Percentiles rank a stretch among this genome's conserved stretches.
Evolutionary conservation across 2,888 invertebrate genomes (phyloP).

Genomic region (Lithophane semibrunnea): DNA sequence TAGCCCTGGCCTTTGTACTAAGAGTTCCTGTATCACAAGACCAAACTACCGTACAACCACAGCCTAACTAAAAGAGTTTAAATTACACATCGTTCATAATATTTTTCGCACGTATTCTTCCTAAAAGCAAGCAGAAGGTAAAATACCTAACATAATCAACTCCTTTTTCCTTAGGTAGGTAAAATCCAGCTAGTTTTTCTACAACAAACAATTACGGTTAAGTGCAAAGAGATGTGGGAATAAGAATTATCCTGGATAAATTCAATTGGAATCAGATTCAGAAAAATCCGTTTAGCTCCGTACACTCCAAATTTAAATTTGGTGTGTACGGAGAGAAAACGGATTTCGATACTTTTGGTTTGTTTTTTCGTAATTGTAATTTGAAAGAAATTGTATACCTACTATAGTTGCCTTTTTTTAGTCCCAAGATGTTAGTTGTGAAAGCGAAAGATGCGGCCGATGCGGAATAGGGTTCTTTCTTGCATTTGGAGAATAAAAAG

Average conservation of each 20-base stretch:
- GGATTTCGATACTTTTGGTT: not conserved
- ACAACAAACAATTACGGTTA: slow-evolving; percentile 50
- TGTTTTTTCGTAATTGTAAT: not conserved
- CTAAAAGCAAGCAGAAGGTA: not conserved
- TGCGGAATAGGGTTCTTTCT: too few relatives aligned
- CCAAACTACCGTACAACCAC: too few relatives aligned
- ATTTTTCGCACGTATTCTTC: not conserved
- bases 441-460: too few relatives aligned
- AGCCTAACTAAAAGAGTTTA: not conserved
- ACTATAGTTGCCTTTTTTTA: not conserved
- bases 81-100: not conserved
- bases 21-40: too few relatives aligned
- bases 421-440: too few relatives aligned
- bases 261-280: slow-evolving; percentile 44
- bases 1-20: too few relatives aligned
- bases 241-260: slow-evolving; percentile 44
- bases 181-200: slow-evolving; percentile 35
- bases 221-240: slow-evolving; percentile 44
- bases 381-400: not conserved
- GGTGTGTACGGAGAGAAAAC: slow-evolving; percentile 9
- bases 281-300: too few relatives aligned
- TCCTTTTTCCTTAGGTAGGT: slow-evolving; percentile 16
- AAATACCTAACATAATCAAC: slow-evolving; percentile 17
- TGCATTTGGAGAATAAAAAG: too few relatives aligned
- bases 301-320: not conserved